These are phyloP conservation scores for human (Homo sapiens) DNA, from an alignment of 2,113 vertebrate genomes.

Conservation along the genomic window GRCh38 chr6:29284501-29285000, in stretches of 20 bases:
- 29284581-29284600: conserved; percentile 48
- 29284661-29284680: neutral
- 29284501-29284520: neutral
- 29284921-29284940: neutral
- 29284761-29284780: neutral
- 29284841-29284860: neutral
- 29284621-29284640: neutral
- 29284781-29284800: neutral
- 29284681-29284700: neutral
- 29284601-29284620: neutral
- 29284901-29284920: neutral
- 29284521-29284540: neutral
- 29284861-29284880: neutral
- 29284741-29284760: neutral
- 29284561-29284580: neutral
- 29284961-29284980: neutral
- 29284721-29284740: neutral
- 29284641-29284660: neutral
- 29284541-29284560: neutral
- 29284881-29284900: neutral
- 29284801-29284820: neutral
- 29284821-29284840: neutral
- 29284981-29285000: neutral
- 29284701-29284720: neutral
- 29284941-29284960: neutral